Base-by-base conservation (phyloP, 2,797 vertebrate genomes). In the Streptopelia turtur region DNA sequence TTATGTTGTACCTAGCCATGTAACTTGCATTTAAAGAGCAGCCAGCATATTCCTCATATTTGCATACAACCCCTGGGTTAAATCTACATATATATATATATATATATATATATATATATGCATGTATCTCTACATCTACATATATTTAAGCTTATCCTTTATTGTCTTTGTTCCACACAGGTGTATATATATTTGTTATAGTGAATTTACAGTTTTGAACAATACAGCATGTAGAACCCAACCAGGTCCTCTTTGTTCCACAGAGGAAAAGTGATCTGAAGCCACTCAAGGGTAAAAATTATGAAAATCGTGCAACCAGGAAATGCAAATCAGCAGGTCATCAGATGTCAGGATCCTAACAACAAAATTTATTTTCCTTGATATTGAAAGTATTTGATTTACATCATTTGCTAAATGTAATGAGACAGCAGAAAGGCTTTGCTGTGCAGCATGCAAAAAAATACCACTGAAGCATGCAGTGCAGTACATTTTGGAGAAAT, bases 141-240 rank as follows among this genome's bases (percentile, higher is more conserved):
- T 39, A 23, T 57, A 57, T 33, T 80, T 52, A 70, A 85, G 6
- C 10, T 69, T 43, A 31, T 53, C 9, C 5, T 55, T 83, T 69
- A 8, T 15, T 66, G 6, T 43, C 21, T 72, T 8, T 60, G 39
- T 63, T 81, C 11, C 15, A 53, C 17, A 53, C 1, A 61, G 23
- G 37, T 70, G 2, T 31, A 16, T 10, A 24, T 6, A 33, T 1
- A 25, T 3, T 6, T 5, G 1, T 16, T n/a, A 30, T 2, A 69
- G 20, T 27, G 28, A 75, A 64, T 57, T 39, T 63, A 5, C 3
- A 71, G 11, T 14, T 71, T 68, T 86, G 43, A 61, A 13, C 7
- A 64, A 37, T 31, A 43, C 4, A 50, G 3, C 30, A 41, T 28
- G 4, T 39, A 82, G 20, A 91, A 76, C 3, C 2, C 24, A 64